Conservation (phyloP, 1,140 invertebrate species). For the Charaxes varanes region DNA sequence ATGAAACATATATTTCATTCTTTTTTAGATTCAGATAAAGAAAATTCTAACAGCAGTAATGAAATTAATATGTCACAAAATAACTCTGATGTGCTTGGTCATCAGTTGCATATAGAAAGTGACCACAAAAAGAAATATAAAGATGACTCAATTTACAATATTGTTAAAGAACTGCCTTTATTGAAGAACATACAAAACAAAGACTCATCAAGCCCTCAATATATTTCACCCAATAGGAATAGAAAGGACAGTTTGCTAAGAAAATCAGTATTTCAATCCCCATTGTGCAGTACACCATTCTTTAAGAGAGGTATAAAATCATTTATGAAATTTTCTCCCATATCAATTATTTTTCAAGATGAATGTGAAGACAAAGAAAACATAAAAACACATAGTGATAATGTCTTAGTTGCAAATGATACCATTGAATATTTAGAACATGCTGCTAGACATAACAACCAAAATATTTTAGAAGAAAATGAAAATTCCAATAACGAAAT, state of each 20-base stretch:
- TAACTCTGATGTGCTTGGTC: conserved; percentile 35
- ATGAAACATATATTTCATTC: conserved; percentile 10
- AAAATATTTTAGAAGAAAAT: conserved; percentile 2
- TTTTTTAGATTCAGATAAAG: conserved; percentile 53
- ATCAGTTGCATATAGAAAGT: conserved; percentile 46
- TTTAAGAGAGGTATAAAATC: conserved; percentile 51
- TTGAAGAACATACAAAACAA: conserved; percentile 18
- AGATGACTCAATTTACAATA: conserved; percentile 49
- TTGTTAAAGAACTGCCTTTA: conserved; percentile 38
- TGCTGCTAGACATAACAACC: too few relatives aligned
- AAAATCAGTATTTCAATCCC: conserved; percentile 23
- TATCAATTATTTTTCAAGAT: conserved; percentile 24
- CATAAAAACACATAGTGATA: conserved; percentile 16
- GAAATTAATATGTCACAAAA: conserved; percentile 20
- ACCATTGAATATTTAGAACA: too few relatives aligned
- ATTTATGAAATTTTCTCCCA: conserved; percentile 57
- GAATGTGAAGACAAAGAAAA: conserved; percentile 17
- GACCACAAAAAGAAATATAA: conserved; percentile 18
- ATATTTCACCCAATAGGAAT: too few relatives aligned
- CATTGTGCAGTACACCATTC: conserved; percentile 56
- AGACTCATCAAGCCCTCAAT: neutral
- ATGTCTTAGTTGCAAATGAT: too few relatives aligned
- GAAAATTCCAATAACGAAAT: conserved; percentile 6
- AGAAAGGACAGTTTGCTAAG: too few relatives aligned
- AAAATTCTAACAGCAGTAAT: conserved; percentile 32